Base-by-base conservation (phyloP, 2,113 vertebrate species). In the Ranitomeya imitator region DNA sequence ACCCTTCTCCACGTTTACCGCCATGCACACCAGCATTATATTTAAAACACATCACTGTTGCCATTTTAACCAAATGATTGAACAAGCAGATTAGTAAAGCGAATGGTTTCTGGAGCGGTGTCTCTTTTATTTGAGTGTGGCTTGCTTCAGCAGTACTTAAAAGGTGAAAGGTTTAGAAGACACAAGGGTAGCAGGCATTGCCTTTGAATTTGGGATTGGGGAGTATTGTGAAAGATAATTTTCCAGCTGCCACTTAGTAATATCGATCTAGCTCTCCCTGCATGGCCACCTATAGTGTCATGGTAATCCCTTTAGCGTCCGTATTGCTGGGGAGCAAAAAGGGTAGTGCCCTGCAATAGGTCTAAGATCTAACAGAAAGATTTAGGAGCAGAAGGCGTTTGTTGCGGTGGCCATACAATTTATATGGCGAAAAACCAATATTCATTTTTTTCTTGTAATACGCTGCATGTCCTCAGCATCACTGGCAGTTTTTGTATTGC, bases 241-340 rank as follows among this genome's bases (percentile, higher is more conserved):
- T 93, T 94, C 92, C 92, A 93, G 92, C 91, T 94, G 93, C 93
- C 92, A 23, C 92, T 91, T 61, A 92, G 92, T 92, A 93, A 93
- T 91, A 92, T 21, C 77, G 92, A 89, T 92, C 91, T 89, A 91
- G 83, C 79, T 65, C 79, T 90, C 90, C 91, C 90, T 74, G 83
- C 54, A 74, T 65, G 85, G 59, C 85, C 85, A 86, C 85, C 85
- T 86, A 69, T 80, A 86, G 77, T 69, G 85, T 80, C 85, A 80
- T 80, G 77, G 26, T 69, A 69, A 86, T 86, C 85, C 85, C 23
- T 79, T 86, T 79, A 51, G 76, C 84, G 31, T 37, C 6, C 52
- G n/a, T 80, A 79, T 59, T 67, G 63, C 10, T 45, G 76, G 21
- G 52, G 45, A 79, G 45, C 45, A 23, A 51, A 3, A 26, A 79